Conservation (phyloP, 2,797 vertebrate species). For the Aeoliscus strigatus region DNA sequence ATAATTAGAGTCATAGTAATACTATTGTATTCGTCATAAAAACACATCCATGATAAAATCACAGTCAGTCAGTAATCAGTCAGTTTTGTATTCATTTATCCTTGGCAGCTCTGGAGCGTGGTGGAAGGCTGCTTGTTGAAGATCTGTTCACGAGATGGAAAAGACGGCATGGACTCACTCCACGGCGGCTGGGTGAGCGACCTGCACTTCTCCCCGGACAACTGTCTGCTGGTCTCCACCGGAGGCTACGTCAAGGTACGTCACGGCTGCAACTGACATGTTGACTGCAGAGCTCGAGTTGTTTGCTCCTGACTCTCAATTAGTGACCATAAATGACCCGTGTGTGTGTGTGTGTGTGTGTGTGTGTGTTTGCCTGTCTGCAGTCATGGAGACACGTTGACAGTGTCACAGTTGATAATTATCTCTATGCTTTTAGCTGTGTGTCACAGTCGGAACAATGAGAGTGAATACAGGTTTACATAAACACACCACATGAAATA, state of each 20-base stretch:
- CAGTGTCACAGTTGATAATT: not conserved
- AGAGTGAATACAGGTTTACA: constrained; percentile 26
- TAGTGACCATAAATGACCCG: no score
- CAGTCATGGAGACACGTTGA: constrained; percentile 4
- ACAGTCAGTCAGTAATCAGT: not conserved
- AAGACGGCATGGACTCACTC: constrained; percentile 81
- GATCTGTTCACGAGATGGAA: constrained; percentile 75
- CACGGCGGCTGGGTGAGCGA: constrained; percentile 94
- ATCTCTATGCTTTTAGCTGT: no score
- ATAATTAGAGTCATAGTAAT: no score
- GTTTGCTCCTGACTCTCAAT: no score
- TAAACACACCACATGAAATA: constrained; percentile 19
- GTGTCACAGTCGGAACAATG: constrained; percentile 5
- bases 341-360: no score
- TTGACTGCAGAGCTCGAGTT: no score
- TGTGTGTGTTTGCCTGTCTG: no score
- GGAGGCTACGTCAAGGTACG: constrained; percentile 90
- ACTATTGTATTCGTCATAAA: no score
- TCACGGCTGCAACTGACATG: no score
- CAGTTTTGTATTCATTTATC: not conserved
- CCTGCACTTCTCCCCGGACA: constrained; percentile 87
- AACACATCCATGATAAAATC: no score
- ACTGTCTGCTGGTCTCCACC: constrained; percentile 84
- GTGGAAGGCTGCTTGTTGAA: constrained; percentile 78
- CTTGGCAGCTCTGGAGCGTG: constrained; percentile 82